Conservation (phyloP, 92 coral and sea anemone species). For the Diadumene lineata region DNA sequence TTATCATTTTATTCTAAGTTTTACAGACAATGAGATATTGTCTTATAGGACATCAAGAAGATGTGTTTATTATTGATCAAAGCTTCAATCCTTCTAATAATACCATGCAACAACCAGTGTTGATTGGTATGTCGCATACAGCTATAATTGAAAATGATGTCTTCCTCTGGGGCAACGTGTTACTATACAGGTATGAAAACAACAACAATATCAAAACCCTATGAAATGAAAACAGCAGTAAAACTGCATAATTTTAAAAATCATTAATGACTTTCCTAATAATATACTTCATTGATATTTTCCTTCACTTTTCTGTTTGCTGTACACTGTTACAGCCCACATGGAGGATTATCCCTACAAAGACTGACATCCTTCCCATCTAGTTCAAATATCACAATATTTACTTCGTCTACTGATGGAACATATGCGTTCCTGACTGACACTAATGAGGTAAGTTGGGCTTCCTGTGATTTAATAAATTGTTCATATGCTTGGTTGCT, state of each 20-base stretch:
- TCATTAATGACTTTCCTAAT: not conserved
- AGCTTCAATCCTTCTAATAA: not conserved
- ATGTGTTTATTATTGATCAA: conserved; percentile 13
- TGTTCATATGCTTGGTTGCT: too few species aligned
- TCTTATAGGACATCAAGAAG: conserved; percentile 1
- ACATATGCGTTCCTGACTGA: conserved; percentile 79
- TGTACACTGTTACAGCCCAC: conserved; percentile 44
- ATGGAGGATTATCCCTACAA: conserved; percentile 66
- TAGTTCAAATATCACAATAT: conserved; percentile 60
- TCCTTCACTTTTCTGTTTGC: not conserved
- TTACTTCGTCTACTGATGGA: conserved; percentile 77
- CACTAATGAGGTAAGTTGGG: conserved; percentile 57
- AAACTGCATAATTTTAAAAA: too few species aligned
- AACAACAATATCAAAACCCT: too few species aligned
- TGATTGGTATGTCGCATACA: conserved; percentile 65
- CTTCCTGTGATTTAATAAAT: not conserved
- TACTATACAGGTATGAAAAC: conserved; percentile 72
- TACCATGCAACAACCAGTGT: not conserved
- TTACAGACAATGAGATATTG: not conserved
- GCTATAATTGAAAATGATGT: conserved; percentile 54
- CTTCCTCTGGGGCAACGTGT: conserved; percentile 77
- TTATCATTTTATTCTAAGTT: too few species aligned
- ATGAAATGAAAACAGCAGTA: too few species aligned
- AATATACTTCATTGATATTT: not conserved
- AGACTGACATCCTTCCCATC: conserved; percentile 70